phyloP scores from a whole-genome alignment of 2,888 invertebrate species.

The Carpatolechia fugitivella region DNA sequence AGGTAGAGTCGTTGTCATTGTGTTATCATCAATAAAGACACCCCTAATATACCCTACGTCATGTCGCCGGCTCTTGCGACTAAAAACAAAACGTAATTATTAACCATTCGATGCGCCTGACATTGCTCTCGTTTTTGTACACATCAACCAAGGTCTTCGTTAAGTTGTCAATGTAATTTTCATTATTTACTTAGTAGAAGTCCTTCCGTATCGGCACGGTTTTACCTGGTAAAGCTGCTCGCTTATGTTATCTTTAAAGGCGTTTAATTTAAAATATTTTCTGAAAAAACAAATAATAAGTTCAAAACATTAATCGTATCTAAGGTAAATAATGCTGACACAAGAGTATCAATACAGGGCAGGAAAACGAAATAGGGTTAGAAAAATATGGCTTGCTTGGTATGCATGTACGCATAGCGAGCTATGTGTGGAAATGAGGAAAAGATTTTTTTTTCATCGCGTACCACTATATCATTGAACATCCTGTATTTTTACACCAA shows the following conservation, averaged over 20 bases:
- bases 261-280: too few species aligned
- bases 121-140: conserved; percentile 12
- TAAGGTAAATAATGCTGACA: not conserved
- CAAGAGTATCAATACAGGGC: not conserved
- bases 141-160: conserved; percentile 12
- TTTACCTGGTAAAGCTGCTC: too few species aligned
- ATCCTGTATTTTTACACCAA: conserved; percentile 11
- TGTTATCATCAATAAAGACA: too few species aligned
- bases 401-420: not conserved
- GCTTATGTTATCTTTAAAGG: too few species aligned
- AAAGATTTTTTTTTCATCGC: conserved; percentile 7
- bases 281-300: too few species aligned
- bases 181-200: conserved; percentile 13
- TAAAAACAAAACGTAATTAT: not conserved
- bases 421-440: conserved; percentile 6
- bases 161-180: not conserved
- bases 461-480: conserved; percentile 8
- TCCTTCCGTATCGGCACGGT: conserved; percentile 10
- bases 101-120: conserved; percentile 11
- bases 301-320: not conserved
- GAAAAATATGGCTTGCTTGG: not conserved
- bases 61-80: too few species aligned
- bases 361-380: not conserved
- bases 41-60: too few species aligned
- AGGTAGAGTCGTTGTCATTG: too few species aligned